These are phyloP conservation scores for Tetramorium alpestre DNA, from an alignment of 1,140 invertebrate genomes.

Conservation along the genomic window DNA sequence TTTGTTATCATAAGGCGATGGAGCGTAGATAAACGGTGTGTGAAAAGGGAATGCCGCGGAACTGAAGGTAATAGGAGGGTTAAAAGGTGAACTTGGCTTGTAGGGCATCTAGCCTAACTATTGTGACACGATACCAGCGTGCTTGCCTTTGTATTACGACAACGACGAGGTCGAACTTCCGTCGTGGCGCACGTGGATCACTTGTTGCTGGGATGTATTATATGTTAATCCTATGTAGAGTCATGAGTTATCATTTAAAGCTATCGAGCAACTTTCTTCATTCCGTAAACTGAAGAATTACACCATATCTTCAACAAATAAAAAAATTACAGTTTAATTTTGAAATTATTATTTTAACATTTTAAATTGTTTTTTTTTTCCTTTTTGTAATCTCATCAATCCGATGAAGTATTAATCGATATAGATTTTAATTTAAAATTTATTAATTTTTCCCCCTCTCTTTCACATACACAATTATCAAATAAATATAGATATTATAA, in stretches of 20 bases:
- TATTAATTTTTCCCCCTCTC: background rate
- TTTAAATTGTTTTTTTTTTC: background rate
- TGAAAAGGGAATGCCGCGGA: conserved; percentile 39
- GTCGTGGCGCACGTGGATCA: conserved; percentile 65
- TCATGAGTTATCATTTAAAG: conserved; percentile 46
- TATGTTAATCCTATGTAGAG: conserved; percentile 63
- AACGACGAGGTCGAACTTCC: conserved; percentile 60
- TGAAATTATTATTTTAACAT: background rate
- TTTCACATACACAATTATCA: background rate
- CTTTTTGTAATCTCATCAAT: background rate
- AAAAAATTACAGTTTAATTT: background rate
- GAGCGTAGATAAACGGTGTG: conserved; percentile 42
- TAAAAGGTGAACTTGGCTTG: conserved; percentile 66
- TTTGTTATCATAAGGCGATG: conserved; percentile 20
- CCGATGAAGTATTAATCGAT: background rate
- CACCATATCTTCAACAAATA: background rate
- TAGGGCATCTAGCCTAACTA: conserved; percentile 65
- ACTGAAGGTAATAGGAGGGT: conserved; percentile 61
- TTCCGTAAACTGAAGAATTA: background rate
- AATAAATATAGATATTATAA: conserved; percentile 22
- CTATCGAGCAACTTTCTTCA: conserved; percentile 11
- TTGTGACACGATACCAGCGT: conserved; percentile 63
- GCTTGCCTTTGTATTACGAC: conserved; percentile 58
- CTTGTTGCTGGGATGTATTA: conserved; percentile 69
- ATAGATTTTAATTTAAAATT: background rate